Evolutionary conservation across 23 tunicate genomes (phyloP).

Genomic region (Trididemnum miniatum): DNA sequence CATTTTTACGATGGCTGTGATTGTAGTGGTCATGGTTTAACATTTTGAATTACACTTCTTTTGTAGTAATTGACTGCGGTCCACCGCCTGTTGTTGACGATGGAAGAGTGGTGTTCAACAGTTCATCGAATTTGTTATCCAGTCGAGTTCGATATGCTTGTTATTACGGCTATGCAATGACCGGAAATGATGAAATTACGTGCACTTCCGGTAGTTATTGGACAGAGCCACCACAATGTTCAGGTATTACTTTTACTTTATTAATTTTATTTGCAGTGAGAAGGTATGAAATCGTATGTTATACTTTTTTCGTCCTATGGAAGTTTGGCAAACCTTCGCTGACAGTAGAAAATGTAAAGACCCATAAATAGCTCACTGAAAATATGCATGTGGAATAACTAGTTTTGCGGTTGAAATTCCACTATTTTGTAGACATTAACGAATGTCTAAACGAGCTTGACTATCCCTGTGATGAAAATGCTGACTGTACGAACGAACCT

Average conservation of each 20-base stretch:
- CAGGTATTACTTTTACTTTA: constrained; percentile 21
- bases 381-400: too few species aligned
- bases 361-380: too few species aligned
- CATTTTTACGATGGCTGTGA: too few species aligned
- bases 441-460: constrained; percentile 17
- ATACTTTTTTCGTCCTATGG: too few species aligned
- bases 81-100: constrained; percentile 4
- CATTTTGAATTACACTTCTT: neutral
- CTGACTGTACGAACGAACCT: neutral
- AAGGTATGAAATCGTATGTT: too few species aligned
- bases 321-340: too few species aligned
- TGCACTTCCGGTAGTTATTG: constrained; percentile 49
- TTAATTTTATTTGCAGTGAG: too few species aligned
- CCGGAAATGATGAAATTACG: constrained; percentile 19
- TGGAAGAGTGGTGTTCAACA: neutral
- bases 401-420: too few species aligned
- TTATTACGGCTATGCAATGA: constrained; percentile 41
- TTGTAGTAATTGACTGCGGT: constrained; percentile 36
- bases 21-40: neutral
- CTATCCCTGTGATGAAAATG: constrained; percentile 10
- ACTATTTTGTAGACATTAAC: constrained; percentile 44
- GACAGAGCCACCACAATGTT: constrained; percentile 51
- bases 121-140: neutral
- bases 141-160: constrained; percentile 45
- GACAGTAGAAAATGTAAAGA: too few species aligned